These are phyloP conservation scores for Proterorhinus semilunaris DNA, from an alignment of 2,113 vertebrate species.

Conservation along the genomic window DNA sequence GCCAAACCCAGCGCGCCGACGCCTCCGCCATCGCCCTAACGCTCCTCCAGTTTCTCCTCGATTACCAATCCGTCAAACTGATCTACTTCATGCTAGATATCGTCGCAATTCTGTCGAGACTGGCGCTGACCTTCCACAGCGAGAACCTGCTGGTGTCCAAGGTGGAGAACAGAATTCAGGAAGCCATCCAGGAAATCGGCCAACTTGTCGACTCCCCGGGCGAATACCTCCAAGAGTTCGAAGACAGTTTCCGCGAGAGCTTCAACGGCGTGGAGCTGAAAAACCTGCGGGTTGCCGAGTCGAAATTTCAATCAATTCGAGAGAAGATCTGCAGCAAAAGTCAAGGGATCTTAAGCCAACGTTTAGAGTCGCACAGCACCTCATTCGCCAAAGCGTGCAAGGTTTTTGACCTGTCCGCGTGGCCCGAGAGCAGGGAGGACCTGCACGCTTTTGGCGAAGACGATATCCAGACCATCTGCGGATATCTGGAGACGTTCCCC, in stretches of 20 bases:
- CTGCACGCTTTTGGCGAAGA: constrained; percentile 88
- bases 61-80: constrained; percentile 95
- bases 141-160: constrained; percentile 90
- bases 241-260: constrained; percentile 93
- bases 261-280: constrained; percentile 92
- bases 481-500: constrained; percentile 86
- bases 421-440: constrained; percentile 87
- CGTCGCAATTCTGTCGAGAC: constrained; percentile 88
- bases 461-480: constrained; percentile 88
- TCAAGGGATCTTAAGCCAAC: constrained; percentile 88
- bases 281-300: constrained; percentile 92
- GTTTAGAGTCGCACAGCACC: constrained; percentile 85
- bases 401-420: constrained; percentile 87
- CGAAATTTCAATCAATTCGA: constrained; percentile 95
- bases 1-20: constrained; percentile 89
- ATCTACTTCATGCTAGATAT: constrained; percentile 95
- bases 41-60: constrained; percentile 93
- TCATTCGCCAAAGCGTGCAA: constrained; percentile 88
- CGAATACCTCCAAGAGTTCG: constrained; percentile 94
- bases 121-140: constrained; percentile 91
- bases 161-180: constrained; percentile 88
- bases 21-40: constrained; percentile 91
- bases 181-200: constrained; percentile 92
- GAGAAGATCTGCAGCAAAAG: constrained; percentile 96
- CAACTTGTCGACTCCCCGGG: constrained; percentile 88